Base-by-base conservation (phyloP, 2,797 vertebrate species). In the Avahi laniger region DNA sequence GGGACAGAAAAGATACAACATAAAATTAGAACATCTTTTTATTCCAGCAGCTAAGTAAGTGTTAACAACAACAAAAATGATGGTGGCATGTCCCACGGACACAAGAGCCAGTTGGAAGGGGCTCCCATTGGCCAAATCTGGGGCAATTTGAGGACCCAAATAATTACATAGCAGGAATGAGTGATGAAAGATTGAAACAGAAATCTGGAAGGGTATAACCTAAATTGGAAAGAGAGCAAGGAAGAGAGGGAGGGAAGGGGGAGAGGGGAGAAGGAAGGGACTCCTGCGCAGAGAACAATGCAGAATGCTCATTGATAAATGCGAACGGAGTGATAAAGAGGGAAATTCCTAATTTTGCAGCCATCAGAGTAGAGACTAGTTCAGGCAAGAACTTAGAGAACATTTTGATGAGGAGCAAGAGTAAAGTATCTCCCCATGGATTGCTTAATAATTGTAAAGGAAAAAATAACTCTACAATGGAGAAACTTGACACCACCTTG, bases 191-290 rank as follows among this genome's bases (percentile, higher is more conserved):
- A 38, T 7, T 54, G 24, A 79, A 73, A 75, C 2, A 43, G 61
- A 84, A 70, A 81, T 72, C 52, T 54, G 35, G 11, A 76, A 52
- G 73, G 14, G 10, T 30, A n/a, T n/a, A 24, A 54, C 12, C 17
- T 18, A 30, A 48, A 41, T 18, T 4, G 33, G 28, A 63, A 0
- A 26, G 12, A 38, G 15, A 63, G 22, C 14, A 8, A 48, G n/a
- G 12, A 11, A 24, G 2, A 18, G 4, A 4, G 24, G 1, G 9
- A 15, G 18, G 3, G 17, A 3, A 4, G 24, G 2, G 4, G 18
- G 52, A 18, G 35, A 59, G 18, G 1, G 30, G 28, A 59, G 13
- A 72, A 30, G 46, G 9, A 12, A 43, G 13, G 35, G 52, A n/a
- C 20, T 43, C 33, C n/a, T 0, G 2, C n/a, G 43, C 57, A 38